A percentile compares a stretch with the other conserved stretches of the same genome.
Conservation (phyloP, 2,888 invertebrate species). For the Embidobia sp. region DNA sequence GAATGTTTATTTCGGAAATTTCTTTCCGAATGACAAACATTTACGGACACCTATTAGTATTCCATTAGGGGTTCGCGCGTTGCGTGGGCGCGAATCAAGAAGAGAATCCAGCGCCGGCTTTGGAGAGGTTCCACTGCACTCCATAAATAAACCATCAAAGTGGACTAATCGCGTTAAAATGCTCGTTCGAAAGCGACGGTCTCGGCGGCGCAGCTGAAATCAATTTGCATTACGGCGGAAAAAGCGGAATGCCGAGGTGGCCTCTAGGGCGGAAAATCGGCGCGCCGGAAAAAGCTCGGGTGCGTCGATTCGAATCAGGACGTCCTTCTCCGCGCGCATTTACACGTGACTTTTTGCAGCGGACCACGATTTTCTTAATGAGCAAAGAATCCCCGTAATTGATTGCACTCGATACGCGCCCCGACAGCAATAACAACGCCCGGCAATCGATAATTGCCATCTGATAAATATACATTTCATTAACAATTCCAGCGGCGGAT, state of each 20-base stretch:
- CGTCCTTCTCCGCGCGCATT: conserved; percentile 40
- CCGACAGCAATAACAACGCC: conserved; percentile 19
- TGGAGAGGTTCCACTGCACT: conserved; percentile 30
- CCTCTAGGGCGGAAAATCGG: conserved; percentile 38
- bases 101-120: conserved; percentile 27
- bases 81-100: conserved; percentile 25
- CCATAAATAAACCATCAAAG: conserved; percentile 54
- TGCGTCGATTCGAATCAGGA: conserved; percentile 59
- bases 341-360: conserved; percentile 36
- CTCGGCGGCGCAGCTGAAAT: conserved; percentile 47
- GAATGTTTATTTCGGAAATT: conserved; percentile 2
- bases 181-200: conserved; percentile 48
- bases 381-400: conserved; percentile 41
- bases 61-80: background rate
- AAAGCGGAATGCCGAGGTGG: conserved; percentile 6
- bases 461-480: conserved; percentile 27
- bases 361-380: conserved; percentile 49
- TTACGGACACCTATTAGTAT: background rate
- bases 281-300: conserved; percentile 39
- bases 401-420: conserved; percentile 33
- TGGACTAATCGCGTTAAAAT: conserved; percentile 56
- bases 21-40: background rate
- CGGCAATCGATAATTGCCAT: conserved; percentile 28
- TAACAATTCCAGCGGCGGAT: conserved; percentile 15
- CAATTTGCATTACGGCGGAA: conserved; percentile 38